Percentiles rank a stretch among this genome's conserved stretches.
Evolutionary conservation across 2,113 vertebrate genomes (phyloP).

Genomic region (Campylorhamphus procurvoides): DNA sequence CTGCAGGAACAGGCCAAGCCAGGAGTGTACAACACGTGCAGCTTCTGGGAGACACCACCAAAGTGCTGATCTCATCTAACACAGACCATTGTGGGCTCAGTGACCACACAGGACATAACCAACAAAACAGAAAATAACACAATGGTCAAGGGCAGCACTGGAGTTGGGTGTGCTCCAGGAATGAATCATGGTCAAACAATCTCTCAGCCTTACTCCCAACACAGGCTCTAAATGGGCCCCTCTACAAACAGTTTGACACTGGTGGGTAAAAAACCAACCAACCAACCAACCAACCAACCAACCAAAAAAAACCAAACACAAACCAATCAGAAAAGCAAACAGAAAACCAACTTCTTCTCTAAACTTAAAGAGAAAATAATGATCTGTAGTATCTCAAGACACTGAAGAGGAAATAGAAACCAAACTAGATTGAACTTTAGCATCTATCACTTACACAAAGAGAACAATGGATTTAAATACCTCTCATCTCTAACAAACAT

Average conservation of each 20-base stretch:
- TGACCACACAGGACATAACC: accelerated
- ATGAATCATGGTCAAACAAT: not conserved
- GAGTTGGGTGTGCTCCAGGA: not conserved
- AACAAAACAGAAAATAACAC: not conserved
- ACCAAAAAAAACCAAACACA: too few species aligned
- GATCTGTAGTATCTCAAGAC: not conserved
- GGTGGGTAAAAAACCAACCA: too few species aligned
- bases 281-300: too few species aligned
- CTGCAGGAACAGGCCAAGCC: not conserved
- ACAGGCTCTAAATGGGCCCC: not conserved
- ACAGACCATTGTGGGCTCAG: not conserved
- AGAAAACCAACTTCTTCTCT: accelerated
- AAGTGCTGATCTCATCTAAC: not conserved
- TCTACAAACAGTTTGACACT: not conserved
- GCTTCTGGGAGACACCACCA: too few species aligned
- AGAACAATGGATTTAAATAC: not conserved
- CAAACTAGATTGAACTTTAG: not conserved
- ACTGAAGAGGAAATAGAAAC: not conserved
- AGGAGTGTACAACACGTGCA: accelerated
- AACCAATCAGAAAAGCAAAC: not conserved
- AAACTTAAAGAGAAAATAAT: not conserved
- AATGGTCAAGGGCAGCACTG: accelerated
- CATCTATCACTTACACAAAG: not conserved
- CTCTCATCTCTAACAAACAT: not conserved
- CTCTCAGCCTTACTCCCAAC: not conserved